Conservation (phyloP, 2,113 vertebrate genomes). For the Engystomops pustulosus region DNA sequence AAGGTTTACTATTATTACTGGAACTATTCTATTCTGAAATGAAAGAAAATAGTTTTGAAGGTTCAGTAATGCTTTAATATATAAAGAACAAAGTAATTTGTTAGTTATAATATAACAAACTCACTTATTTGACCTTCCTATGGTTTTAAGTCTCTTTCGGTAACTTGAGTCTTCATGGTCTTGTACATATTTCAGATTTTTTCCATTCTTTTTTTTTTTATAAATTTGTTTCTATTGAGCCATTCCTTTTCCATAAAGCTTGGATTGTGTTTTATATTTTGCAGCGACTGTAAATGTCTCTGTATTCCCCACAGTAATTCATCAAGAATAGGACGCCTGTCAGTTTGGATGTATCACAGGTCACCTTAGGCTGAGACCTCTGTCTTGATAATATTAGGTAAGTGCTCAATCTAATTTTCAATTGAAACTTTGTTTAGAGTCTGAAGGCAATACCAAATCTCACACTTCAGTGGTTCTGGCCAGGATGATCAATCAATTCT, state of each 20-base stretch:
- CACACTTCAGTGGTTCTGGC: neutral
- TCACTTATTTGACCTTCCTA: neutral
- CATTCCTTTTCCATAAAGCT: neutral
- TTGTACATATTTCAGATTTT: neutral
- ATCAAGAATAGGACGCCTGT: constrained; percentile 27
- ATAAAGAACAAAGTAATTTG: too few relatives aligned
- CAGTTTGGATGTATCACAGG: constrained; percentile 36
- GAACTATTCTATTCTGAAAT: too few relatives aligned
- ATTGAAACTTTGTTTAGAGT: constrained; percentile 34
- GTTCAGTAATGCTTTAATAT: too few relatives aligned
- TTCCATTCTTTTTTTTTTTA: neutral
- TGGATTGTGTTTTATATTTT: constrained; percentile 17
- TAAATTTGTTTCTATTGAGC: neutral
- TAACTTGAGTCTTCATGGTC: neutral
- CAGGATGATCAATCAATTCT: neutral
- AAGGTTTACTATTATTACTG: too few relatives aligned
- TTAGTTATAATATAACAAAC: too few relatives aligned
- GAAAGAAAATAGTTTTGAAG: too few relatives aligned
- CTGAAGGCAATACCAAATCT: constrained; percentile 19
- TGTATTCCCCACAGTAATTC: constrained; percentile 36
- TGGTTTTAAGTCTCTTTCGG: neutral
- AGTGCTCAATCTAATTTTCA: constrained; percentile 44
- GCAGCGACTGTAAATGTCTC: constrained; percentile 32
- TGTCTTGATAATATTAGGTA: constrained; percentile 46
- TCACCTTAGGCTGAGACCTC: constrained; percentile 35